A percentile compares a stretch with the other conserved stretches of the same genome.
phyloP scores from a whole-genome alignment of 1,140 invertebrate species.

The Meloidogyne chitwoodi region DNA sequence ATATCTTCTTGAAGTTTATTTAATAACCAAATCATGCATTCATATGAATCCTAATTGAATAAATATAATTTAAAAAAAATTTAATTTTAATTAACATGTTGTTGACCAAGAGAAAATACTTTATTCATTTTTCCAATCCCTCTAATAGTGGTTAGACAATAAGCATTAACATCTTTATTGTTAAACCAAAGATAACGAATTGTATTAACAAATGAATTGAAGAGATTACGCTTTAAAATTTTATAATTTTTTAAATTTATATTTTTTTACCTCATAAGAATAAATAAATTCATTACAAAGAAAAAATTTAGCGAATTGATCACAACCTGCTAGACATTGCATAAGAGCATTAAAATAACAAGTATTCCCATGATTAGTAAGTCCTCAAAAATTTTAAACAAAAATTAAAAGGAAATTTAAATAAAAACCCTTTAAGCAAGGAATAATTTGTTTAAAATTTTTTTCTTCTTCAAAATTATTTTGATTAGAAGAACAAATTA shows the following conservation, averaged over 20 bases:
- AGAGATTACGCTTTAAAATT: constrained; percentile 64
- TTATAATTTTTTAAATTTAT: not conserved
- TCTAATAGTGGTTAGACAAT: constrained; percentile 71
- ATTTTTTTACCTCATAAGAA: not conserved
- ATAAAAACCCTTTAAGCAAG: not conserved
- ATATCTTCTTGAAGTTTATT: constrained; percentile 96
- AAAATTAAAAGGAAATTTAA: constrained; percentile 1
- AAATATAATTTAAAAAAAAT: constrained; percentile 55
- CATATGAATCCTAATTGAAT: constrained; percentile 77
- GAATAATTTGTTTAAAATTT: not conserved
- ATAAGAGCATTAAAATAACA: constrained; percentile 90
- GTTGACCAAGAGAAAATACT: constrained; percentile 79
- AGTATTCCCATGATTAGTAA: constrained; percentile 31
- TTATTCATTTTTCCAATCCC: constrained; percentile 82
- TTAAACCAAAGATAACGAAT: constrained; percentile 88
- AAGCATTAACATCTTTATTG: constrained; percentile 82
- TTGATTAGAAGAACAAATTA: too few relatives aligned
- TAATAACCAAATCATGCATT: constrained; percentile 89
- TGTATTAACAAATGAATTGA: constrained; percentile 65
- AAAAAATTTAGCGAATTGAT: constrained; percentile 87
- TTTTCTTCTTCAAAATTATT: too few relatives aligned
- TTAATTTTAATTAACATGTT: constrained; percentile 65
- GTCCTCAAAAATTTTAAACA: not conserved
- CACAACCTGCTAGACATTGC: constrained; percentile 79
- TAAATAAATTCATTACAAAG: constrained; percentile 78